A percentile compares a stretch with the other conserved stretches of the same genome.
Evolutionary conservation across 2,888 invertebrate genomes (phyloP).

Genomic region (Apoda limacodes): DNA sequence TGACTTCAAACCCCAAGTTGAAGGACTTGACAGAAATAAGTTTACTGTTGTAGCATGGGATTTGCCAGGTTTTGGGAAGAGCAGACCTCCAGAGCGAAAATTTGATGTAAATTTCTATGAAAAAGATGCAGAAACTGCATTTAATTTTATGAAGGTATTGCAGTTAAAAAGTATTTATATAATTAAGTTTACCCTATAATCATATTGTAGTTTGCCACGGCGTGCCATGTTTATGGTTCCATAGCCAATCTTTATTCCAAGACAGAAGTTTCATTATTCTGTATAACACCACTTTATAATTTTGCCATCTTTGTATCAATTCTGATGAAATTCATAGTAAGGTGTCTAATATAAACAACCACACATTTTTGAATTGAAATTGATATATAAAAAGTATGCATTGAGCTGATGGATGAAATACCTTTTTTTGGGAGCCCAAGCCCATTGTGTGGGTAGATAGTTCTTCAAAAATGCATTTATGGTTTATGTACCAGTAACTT

Average conservation of each 20-base stretch:
- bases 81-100: conserved; percentile 80
- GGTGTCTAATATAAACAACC: too few relatives aligned
- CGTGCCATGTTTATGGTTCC: neutral
- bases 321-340: too few relatives aligned
- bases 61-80: conserved; percentile 89
- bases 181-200: conserved; percentile 3
- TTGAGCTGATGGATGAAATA: too few relatives aligned
- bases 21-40: conserved; percentile 71
- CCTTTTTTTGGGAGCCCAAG: too few relatives aligned
- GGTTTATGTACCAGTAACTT: too few relatives aligned
- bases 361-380: too few relatives aligned
- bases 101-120: conserved; percentile 79
- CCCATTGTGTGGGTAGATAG: too few relatives aligned
- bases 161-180: too few relatives aligned
- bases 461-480: too few relatives aligned
- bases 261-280: neutral
- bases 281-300: neutral
- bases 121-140: conserved; percentile 79
- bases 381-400: too few relatives aligned
- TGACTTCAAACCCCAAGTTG: conserved; percentile 84
- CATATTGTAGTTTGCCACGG: neutral
- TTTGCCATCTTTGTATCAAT: too few relatives aligned
- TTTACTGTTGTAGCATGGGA: conserved; percentile 82
- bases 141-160: conserved; percentile 77
- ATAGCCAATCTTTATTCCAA: neutral